These are phyloP conservation scores for Machaerirhynchus nigripectus DNA, from an alignment of 2,113 vertebrate genomes.

Conservation along the genomic window DNA sequence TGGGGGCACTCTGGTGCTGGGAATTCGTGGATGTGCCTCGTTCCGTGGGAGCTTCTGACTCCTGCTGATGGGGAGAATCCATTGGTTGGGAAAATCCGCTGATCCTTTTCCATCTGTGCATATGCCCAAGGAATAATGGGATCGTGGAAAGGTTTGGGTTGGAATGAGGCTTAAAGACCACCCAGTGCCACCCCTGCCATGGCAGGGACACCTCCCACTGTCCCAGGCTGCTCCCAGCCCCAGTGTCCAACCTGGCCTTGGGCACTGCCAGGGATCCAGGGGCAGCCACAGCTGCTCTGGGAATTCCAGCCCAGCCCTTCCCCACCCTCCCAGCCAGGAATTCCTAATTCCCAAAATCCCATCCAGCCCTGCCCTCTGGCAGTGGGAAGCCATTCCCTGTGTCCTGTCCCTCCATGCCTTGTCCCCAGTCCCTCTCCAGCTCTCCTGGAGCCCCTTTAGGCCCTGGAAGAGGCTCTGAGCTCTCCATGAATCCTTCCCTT, in stretches of 20 bases:
- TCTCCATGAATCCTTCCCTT: neutral
- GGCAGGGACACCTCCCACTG: neutral
- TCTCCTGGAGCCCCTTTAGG: neutral
- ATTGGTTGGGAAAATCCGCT: neutral
- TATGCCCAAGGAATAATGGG: neutral
- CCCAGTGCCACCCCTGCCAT: accelerated
- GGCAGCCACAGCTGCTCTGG: neutral
- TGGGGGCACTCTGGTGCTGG: neutral
- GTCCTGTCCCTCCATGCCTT: neutral
- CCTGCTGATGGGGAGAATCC: neutral
- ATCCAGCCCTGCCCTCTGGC: neutral
- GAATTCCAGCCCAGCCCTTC: neutral
- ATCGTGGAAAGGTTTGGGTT: neutral
- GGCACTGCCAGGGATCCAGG: neutral
- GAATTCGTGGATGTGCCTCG: accelerated
- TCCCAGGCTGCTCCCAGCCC: neutral
- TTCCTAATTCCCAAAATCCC: neutral
- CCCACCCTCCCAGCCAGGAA: neutral
- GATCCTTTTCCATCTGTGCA: neutral
- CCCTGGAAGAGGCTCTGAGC: neutral
- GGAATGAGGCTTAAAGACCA: accelerated
- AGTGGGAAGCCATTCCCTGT: neutral
- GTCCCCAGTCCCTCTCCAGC: neutral
- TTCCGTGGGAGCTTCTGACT: accelerated
- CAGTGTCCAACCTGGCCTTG: neutral